Evolutionary conservation across 2,113 vertebrate species (phyloP), one percentile per base, ranked within the genome.

Genomic region (Forbesichthys agassizii): DNA sequence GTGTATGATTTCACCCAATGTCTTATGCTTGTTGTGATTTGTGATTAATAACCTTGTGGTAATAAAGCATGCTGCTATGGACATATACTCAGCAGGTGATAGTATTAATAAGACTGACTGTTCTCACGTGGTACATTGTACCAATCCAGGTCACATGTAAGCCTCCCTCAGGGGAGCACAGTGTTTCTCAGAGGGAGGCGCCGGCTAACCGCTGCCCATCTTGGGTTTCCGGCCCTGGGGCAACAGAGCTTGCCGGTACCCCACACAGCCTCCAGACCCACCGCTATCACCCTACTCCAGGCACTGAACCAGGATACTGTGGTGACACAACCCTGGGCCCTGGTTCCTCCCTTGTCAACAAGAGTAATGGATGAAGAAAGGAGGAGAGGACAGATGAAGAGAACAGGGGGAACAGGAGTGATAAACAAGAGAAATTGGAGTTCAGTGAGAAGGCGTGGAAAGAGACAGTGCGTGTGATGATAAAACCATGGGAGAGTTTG

Each of bases 241-340:
- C 71, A 80, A 69, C 88, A 77, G 73, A 74, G 70, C 81, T 90
- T 90, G 89, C 89, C 84, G 84, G 82, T 90, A 85, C 58, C 90
- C 92, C 52, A 88, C 88, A 77, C 87, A 87, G 81, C 82, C 64
- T 68, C 66, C 78, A 72, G 61, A 78, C 72, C 36, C 90, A 80
- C 87, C 91, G 80, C 93, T 96, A 96, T 96, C 96, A 96, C 94
- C 91, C 90, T 65, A 81, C 88, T 88, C 91, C 96, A 96, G 95
- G 95, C 90, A 91, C 92, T 85, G 92, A 91, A 92, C 90, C 96
- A 96, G 94, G 96, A 97, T 96, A 95, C 95, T 96, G 96, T 96
- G 95, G 96, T 95, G 94, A 96, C 95, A 95, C 93, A 92, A 94
- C 93, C 88, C 91, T 81, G 86, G 85, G 90, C 82, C 80, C 87